These are phyloP conservation scores for Pristionchus japonicus DNA, from an alignment of 2,888 invertebrate species.

Conservation along the genomic window DNA sequence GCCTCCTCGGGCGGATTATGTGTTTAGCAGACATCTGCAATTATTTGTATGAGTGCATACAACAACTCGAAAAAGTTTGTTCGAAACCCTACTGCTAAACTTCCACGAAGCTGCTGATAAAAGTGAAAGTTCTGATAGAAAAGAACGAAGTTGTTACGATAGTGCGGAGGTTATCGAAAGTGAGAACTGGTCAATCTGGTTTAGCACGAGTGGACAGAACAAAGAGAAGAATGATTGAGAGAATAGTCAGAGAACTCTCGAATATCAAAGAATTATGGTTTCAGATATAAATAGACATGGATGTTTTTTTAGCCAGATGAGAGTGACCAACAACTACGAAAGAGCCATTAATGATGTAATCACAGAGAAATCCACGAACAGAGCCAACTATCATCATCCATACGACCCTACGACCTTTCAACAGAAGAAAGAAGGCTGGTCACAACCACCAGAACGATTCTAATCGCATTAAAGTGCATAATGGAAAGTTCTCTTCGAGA, in stretches of 20 bases:
- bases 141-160: not conserved
- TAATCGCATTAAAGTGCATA: slow-evolving; percentile 14
- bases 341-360: too few species aligned
- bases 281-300: not conserved
- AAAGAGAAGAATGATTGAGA: not conserved
- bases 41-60: too few species aligned
- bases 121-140: not conserved
- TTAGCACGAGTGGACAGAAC: not conserved
- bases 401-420: not conserved
- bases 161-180: slow-evolving; percentile 23
- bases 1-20: not conserved
- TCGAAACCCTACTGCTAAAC: not conserved
- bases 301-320: too few species aligned
- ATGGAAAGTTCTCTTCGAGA: not conserved
- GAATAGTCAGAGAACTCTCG: not conserved
- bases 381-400: too few species aligned
- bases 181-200: slow-evolving; percentile 26
- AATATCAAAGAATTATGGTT: not conserved
- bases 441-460: not conserved
- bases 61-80: not conserved
- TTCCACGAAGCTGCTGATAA: not conserved
- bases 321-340: too few species aligned
- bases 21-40: not conserved
- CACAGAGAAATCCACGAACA: too few species aligned
- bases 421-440: not conserved